Evolutionary conservation across 2,113 vertebrate genomes (phyloP), one percentile per base, ranked within the genome.

Genomic region (Typhlomys cinereus): DNA sequence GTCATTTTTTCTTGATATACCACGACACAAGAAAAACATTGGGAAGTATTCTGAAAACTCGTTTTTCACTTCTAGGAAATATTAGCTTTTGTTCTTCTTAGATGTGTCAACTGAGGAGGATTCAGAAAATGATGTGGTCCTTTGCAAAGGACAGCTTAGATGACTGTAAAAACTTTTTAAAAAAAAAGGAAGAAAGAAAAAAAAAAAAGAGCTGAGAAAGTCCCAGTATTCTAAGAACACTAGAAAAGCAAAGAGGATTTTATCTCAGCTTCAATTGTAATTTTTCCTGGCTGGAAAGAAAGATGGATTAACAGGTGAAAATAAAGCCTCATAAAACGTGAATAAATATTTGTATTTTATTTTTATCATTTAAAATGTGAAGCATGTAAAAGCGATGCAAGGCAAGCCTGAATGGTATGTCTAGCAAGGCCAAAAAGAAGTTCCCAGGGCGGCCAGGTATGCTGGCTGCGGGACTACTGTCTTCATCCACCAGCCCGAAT

Each of bases 401-500:
- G 74, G 59, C 46, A 8, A 85, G 34, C n/a, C 39, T 0, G 50
- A 46, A 80, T 64, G 84, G 31, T 46, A 46, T 69, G 75, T 46
- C 44, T 36, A 83, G 74, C 2, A 14, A 71, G 48, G 76, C 84
- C 93, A 93, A 57, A n/a, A 89, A 74, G 86, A 90, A 85, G 79
- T 70, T 52, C 15, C 44, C 23, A 89, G 39, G 59, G 84, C 92
- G 91, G 83, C 89, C 94, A 96, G 91, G 89, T 96, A 95, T 85
- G 67, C 80, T 96, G 95, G 89, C 91, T 85, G 88, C 71, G 44
- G 21, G 46, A 81, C 61, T 71, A 67, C 78, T 44, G 86, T 34
- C 89, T 92, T 92, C 92, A 94, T 94, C 82, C 95, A 90, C 64
- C 52, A 97, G 97, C 94, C 87, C 90, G 97, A 91, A 96, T 96